Evolutionary conservation across 2,113 vertebrate species (phyloP).

Genomic region (Calypte anna): DNA sequence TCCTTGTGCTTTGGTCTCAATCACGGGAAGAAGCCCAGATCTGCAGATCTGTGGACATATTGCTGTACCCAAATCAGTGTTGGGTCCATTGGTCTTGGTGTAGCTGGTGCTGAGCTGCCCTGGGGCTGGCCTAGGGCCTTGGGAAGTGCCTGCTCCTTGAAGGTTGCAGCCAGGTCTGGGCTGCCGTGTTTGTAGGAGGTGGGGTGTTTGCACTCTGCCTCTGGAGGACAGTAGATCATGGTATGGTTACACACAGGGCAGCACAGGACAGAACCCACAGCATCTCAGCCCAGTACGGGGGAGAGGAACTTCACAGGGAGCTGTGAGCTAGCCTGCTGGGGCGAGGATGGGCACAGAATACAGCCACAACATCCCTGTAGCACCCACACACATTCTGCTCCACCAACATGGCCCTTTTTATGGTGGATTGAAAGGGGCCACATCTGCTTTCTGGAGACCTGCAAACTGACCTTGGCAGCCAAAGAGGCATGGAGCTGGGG

Average conservation of each 20-base stretch:
- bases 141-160: background rate
- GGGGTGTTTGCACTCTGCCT: background rate
- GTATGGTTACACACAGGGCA: accelerated
- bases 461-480: background rate
- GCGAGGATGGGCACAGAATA: background rate
- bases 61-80: background rate
- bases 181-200: background rate
- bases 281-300: background rate
- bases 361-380: background rate
- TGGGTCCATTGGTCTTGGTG: background rate
- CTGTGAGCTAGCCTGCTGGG: background rate
- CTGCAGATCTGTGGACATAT: accelerated
- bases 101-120: background rate
- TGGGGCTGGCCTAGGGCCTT: accelerated
- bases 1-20: background rate
- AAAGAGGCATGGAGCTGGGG: background rate
- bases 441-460: background rate
- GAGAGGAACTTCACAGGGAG: background rate
- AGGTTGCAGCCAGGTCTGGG: background rate
- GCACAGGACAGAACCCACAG: background rate
- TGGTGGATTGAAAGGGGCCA: accelerated
- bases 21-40: background rate
- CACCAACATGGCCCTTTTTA: background rate
- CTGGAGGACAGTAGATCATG: background rate
- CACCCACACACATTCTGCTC: accelerated